Conservation (phyloP, 2,113 vertebrate species). For the Lampris megalopsis region DNA sequence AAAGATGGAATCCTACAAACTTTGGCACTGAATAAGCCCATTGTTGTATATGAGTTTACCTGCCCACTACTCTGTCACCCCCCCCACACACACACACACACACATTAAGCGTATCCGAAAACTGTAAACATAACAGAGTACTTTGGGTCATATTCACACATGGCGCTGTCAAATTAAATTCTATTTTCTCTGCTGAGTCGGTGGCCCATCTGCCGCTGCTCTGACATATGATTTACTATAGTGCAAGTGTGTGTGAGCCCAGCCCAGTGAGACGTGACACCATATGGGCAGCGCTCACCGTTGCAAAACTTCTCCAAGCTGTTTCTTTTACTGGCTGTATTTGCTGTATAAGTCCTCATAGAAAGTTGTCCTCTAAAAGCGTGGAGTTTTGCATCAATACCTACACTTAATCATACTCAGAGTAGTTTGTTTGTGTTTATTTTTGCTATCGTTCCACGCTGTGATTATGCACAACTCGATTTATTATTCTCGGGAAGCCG, state of each 20-base stretch:
- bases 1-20: background rate
- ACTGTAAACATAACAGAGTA: constrained; percentile 27
- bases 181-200: constrained; percentile 52
- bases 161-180: constrained; percentile 24
- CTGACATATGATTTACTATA: constrained; percentile 17
- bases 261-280: constrained; percentile 42
- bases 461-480: constrained; percentile 8
- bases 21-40: background rate
- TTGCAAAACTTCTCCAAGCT: constrained; percentile 24
- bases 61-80: background rate
- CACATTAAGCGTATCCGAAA: constrained; percentile 9
- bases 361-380: background rate
- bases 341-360: constrained; percentile 1
- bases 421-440: background rate
- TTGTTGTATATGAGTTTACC: too few relatives aligned
- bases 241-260: background rate
- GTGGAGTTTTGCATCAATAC: constrained; percentile 4
- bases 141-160: constrained; percentile 41
- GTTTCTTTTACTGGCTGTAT: background rate
- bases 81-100: constrained; percentile 12
- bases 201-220: constrained; percentile 37
- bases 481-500: background rate
- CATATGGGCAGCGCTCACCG: constrained; percentile 37
- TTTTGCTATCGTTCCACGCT: background rate
- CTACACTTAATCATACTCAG: background rate